A percentile compares a stretch with the other conserved stretches of the same genome.
Evolutionary conservation across 2,888 invertebrate genomes (phyloP).

Genomic region (Cephus spinipes): DNA sequence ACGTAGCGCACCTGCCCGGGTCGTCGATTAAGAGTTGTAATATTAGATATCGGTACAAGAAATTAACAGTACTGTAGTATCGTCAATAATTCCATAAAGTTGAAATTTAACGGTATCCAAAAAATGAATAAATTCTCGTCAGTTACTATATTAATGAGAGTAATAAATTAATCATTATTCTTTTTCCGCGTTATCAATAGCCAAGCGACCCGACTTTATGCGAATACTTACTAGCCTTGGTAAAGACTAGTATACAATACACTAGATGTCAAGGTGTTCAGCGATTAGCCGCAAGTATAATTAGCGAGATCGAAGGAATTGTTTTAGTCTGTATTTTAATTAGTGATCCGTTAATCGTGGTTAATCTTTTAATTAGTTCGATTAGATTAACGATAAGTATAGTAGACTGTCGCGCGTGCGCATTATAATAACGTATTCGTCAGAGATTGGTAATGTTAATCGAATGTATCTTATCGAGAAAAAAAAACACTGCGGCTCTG

Average conservation of each 20-base stretch:
- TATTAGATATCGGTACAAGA: not conserved
- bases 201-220: constrained; percentile 12
- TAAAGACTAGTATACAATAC: constrained; percentile 50
- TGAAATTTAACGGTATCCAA: not conserved
- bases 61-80: not conserved
- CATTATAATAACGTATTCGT: not conserved
- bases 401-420: not conserved
- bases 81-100: not conserved
- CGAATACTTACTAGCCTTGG: constrained; percentile 57
- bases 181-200: constrained; percentile 10
- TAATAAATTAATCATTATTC: constrained; percentile 2
- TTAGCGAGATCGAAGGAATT: not conserved
- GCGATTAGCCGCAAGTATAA: constrained; percentile 11
- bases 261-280: constrained; percentile 54
- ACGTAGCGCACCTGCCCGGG: not conserved
- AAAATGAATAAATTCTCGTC: not conserved
- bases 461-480: not conserved
- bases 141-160: constrained; percentile 3
- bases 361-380: not conserved
- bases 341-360: not conserved
- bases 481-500: constrained; percentile 27
- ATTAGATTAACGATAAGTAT: constrained; percentile 4
- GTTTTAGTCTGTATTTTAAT: not conserved
- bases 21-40: not conserved
- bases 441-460: not conserved